phyloP scores from a whole-genome alignment of 2,113 vertebrate species.

The Sylvicapra grimmia region DNA sequence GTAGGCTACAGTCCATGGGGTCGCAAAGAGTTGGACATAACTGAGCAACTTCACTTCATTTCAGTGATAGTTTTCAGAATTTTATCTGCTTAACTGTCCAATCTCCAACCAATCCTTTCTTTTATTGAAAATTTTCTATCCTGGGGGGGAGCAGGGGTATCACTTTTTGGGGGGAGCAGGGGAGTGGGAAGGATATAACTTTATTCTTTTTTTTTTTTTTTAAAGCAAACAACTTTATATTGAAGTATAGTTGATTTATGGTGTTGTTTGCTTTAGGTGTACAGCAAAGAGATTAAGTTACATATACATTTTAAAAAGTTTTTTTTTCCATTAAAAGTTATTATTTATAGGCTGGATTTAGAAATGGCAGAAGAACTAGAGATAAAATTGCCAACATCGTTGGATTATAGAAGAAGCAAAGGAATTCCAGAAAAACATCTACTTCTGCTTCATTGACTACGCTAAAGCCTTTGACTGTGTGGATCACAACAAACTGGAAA shows the following conservation, averaged over 20 bases:
- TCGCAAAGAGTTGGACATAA: no score
- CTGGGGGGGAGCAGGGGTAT: no score
- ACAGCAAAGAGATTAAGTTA: not conserved
- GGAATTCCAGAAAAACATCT: not conserved
- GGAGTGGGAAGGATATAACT: not conserved
- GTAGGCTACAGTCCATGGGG: no score
- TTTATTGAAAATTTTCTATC: not conserved
- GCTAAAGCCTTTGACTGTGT: not conserved
- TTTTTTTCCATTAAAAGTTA: not conserved
- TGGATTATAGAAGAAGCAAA: not conserved
- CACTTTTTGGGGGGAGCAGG: not conserved
- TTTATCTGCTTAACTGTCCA: not conserved
- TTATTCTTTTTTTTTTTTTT: not conserved
- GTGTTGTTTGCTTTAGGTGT: not conserved
- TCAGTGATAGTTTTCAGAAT: not conserved
- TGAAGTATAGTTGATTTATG: not conserved
- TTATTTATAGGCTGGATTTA: not conserved
- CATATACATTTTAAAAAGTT: not conserved
- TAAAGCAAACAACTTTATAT: not conserved
- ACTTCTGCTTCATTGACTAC: not conserved
- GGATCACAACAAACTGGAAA: not conserved
- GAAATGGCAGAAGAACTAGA: not conserved
- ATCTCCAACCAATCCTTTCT: not conserved
- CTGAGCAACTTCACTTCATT: no score
- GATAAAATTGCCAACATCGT: not conserved